Evolutionary conservation across 2,797 vertebrate genomes (phyloP), one percentile per base, ranked within the genome.

Genomic region (Sebastes hubbsi): DNA sequence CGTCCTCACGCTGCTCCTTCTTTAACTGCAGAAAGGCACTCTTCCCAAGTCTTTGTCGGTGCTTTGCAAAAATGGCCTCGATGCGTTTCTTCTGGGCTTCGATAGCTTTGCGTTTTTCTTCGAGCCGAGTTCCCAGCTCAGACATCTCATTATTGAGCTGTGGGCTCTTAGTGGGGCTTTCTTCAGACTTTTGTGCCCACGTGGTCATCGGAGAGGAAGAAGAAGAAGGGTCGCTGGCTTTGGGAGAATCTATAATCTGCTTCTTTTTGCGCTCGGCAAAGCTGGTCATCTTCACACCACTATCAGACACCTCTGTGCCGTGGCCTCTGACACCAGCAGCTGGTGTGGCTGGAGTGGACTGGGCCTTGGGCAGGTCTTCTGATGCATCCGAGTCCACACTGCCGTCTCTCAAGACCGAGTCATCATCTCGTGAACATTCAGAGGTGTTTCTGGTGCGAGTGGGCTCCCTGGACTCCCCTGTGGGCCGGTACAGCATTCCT

Each of bases 51-150:
- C 96, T 95, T 88, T 99, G 97, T 18, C 97, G 94, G 82, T 98
- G 97, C 87, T 98, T 98, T 66, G 97, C 96, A 75, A 98, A 99
- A 87, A 99, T 98, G 65, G 96, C 97, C 85, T 99, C 98, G 1
- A 99, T 98, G 49, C 97, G 96, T 72, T 97, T 97, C 91, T 99
- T 99, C 90, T 99, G 98, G 1, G 98, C 97, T 89, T 99, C 97
- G 0, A 99, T 99, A 61, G 98, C 97, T 61, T 94, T 95, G 5
- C 98, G 95, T 60, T 98, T 98, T 87, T 99, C 98, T 87, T 97
- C 97, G 22, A 99, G 95, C 6, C 97, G 95, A 8, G 88, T 96
- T 1, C 97, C 97, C 13, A 99, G 92, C 89, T 98, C 97, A 0
- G 94, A 96, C 97, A 98, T 96, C 82, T 99, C 98, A 0, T 96